phyloP scores from a whole-genome alignment of 2,113 vertebrate species.

The Salvator merianae region DNA sequence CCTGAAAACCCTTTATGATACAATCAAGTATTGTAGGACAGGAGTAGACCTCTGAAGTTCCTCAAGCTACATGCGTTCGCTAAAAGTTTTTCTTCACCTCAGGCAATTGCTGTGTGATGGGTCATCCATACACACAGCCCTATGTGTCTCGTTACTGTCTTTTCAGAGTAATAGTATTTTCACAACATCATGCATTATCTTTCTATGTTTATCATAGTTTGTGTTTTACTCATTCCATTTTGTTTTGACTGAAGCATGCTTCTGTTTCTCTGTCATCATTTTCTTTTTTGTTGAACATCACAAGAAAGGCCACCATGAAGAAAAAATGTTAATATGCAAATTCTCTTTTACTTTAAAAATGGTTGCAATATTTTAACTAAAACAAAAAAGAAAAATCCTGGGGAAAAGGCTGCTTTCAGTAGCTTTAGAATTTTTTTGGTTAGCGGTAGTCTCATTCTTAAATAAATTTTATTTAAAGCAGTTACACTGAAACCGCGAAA shows the following conservation, averaged over 20 bases:
- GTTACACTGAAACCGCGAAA: constrained; percentile 78
- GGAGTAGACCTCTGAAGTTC: not conserved
- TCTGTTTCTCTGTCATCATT: not conserved
- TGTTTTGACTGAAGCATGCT: constrained; percentile 8
- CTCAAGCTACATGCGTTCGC: not conserved
- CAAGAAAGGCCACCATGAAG: not conserved
- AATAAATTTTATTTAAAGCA: constrained; percentile 79
- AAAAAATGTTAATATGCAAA: not conserved
- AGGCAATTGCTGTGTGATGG: not conserved
- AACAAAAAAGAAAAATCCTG: not conserved
- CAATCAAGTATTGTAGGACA: not conserved
- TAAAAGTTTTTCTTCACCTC: not conserved
- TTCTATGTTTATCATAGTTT: not conserved
- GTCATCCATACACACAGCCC: not conserved
- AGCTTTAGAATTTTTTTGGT: constrained; percentile 4
- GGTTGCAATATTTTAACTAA: not conserved
- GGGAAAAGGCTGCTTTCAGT: not conserved
- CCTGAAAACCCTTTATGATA: constrained; percentile 18
- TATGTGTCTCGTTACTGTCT: constrained; percentile 12
- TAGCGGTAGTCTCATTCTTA: constrained; percentile 52
- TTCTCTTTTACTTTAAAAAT: not conserved
- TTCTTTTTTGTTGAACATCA: not conserved
- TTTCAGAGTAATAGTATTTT: not conserved
- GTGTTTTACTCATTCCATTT: constrained; percentile 7
- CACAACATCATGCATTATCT: constrained; percentile 13